phyloP scores from a whole-genome alignment of 2,113 vertebrate genomes.

The Arenaria interpres region DNA sequence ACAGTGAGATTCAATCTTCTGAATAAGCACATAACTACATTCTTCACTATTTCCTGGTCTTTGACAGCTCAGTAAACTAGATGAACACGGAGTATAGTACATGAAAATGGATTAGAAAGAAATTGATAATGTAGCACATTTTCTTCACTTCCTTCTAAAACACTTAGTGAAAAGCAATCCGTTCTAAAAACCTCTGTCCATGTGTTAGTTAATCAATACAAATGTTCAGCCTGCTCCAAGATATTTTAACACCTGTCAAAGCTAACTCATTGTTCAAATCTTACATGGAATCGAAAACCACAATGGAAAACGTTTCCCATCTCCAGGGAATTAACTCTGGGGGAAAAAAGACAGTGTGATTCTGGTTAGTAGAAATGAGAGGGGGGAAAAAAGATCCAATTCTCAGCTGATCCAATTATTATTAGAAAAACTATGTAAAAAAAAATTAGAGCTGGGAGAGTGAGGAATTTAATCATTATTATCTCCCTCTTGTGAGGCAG shows the following conservation, averaged over 20 bases:
- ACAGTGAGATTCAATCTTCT: neutral
- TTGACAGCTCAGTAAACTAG: slow-evolving; percentile 49
- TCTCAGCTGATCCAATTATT: slow-evolving; percentile 70
- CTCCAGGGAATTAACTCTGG: slow-evolving; percentile 48
- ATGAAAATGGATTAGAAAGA: slow-evolving; percentile 62
- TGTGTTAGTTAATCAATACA: slow-evolving; percentile 72
- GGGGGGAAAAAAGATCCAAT: neutral
- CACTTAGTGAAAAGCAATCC: slow-evolving; percentile 57
- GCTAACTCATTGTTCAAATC: slow-evolving; percentile 67
- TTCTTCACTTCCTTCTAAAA: slow-evolving; percentile 29
- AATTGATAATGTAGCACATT: slow-evolving; percentile 60
- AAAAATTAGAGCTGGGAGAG: neutral
- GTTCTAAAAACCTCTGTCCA: slow-evolving; percentile 38
- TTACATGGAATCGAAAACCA: slow-evolving; percentile 53
- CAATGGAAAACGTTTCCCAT: slow-evolving; percentile 47
- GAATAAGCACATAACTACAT: slow-evolving; percentile 13
- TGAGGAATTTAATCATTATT: slow-evolving; percentile 50
- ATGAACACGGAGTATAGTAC: slow-evolving; percentile 9
- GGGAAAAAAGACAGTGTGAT: neutral
- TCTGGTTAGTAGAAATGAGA: neutral
- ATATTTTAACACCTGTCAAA: slow-evolving; percentile 72
- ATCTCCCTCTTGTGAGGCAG: slow-evolving; percentile 9
- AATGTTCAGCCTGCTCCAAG: slow-evolving; percentile 52
- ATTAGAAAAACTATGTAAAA: slow-evolving; percentile 38
- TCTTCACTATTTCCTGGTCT: slow-evolving; percentile 23